A percentile compares a stretch with the other conserved stretches of the same genome.
These are phyloP conservation scores for Hemicentrotus pulcherrimus DNA, from an alignment of 35 echinoderm and acorn worm genomes.

Conservation along the genomic window DNA sequence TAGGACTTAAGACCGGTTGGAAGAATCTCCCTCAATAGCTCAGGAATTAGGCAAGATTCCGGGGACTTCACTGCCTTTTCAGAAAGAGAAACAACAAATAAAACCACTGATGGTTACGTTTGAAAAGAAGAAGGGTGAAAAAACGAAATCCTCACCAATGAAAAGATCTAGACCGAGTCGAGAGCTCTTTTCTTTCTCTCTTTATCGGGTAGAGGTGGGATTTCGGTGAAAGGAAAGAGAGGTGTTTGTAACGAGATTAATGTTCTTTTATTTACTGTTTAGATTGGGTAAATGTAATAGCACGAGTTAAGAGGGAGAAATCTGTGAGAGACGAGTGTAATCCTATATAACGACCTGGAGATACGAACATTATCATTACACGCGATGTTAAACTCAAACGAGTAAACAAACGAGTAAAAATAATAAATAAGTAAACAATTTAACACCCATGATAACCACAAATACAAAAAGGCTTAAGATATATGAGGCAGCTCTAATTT, in stretches of 20 bases:
- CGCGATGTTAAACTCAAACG: not conserved
- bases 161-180: not conserved
- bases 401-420: not conserved
- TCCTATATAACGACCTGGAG: not conserved
- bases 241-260: constrained; percentile 30
- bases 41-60: not conserved
- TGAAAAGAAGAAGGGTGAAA: not conserved
- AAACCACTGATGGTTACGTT: not conserved
- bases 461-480: no score
- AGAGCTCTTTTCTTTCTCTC: constrained; percentile 1
- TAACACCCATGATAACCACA: no score
- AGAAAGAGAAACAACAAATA: constrained; percentile 20
- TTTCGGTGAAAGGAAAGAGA: constrained; percentile 20
- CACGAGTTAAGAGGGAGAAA: not conserved
- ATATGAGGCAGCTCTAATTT: no score
- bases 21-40: constrained; percentile 13
- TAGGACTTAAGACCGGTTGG: not conserved
- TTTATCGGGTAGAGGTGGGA: not conserved
- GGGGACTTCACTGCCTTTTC: not conserved
- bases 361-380: not conserved
- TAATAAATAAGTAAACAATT: not conserved
- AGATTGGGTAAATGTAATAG: not conserved
- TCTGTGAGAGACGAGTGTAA: not conserved
- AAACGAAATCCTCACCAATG: not conserved
- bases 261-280: constrained; percentile 36